Evolutionary conservation across 2,888 invertebrate species (phyloP).

Genomic region (Sminthurides aquaticus): DNA sequence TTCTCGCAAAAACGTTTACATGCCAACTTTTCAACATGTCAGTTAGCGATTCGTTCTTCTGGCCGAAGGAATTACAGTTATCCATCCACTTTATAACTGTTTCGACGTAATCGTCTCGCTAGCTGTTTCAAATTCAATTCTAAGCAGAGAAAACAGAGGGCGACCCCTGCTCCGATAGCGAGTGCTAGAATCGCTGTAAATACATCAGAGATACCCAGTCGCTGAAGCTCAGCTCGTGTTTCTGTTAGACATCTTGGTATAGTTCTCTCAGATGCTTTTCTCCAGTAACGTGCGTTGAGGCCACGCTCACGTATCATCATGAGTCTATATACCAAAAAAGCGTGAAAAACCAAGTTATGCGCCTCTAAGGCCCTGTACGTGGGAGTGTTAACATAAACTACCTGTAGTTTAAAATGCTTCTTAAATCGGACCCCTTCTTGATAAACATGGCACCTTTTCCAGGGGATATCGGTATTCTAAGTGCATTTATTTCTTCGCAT

Average conservation of each 20-base stretch:
- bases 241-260: not conserved
- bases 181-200: conserved; percentile 11
- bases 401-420: conserved; percentile 15
- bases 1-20: too few species aligned
- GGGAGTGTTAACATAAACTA: not conserved
- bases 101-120: not conserved
- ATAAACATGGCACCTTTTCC: conserved; percentile 14
- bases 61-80: too few species aligned
- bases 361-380: not conserved
- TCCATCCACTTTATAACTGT: not conserved
- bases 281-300: not conserved
- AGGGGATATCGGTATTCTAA: not conserved
- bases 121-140: not conserved
- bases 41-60: too few species aligned
- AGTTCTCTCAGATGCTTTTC: not conserved
- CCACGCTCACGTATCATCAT: conserved; percentile 17
- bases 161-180: not conserved
- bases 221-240: too few species aligned
- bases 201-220: not conserved
- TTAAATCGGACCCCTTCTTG: conserved; percentile 9
- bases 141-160: not conserved
- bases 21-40: too few species aligned
- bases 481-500: not conserved
- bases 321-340: not conserved
- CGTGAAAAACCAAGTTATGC: not conserved